phyloP scores from a whole-genome alignment of 2,888 invertebrate species.

The Nymphalis c-album region DNA sequence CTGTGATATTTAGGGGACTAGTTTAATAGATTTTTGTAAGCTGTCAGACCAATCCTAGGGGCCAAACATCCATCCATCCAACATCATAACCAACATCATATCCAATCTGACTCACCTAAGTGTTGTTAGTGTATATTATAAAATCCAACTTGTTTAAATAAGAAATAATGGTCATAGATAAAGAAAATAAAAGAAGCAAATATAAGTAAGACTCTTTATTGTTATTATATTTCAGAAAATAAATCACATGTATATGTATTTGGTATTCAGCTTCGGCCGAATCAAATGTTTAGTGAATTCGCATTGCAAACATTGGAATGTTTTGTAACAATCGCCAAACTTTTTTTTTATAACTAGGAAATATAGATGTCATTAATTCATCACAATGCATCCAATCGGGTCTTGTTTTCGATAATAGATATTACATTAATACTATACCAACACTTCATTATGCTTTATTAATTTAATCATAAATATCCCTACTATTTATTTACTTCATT shows the following conservation, averaged over 20 bases:
- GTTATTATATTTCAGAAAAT: slow-evolving; percentile 65
- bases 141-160: too few relatives aligned
- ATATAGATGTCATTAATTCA: slow-evolving; percentile 39
- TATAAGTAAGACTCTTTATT: slow-evolving; percentile 61
- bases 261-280: slow-evolving; percentile 73
- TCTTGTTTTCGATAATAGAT: background rate
- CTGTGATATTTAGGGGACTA: too few relatives aligned
- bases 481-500: slow-evolving; percentile 43
- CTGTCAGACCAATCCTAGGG: too few relatives aligned
- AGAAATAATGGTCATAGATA: background rate
- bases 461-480: slow-evolving; percentile 70
- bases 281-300: slow-evolving; percentile 49
- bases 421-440: slow-evolving; percentile 50
- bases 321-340: slow-evolving; percentile 45
- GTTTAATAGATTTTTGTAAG: too few relatives aligned
- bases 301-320: slow-evolving; percentile 66
- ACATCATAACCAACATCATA: too few relatives aligned
- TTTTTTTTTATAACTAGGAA: slow-evolving; percentile 7
- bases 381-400: background rate
- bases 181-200: slow-evolving; percentile 26
- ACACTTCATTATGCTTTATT: slow-evolving; percentile 55
- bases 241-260: slow-evolving; percentile 68
- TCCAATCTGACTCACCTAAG: too few relatives aligned
- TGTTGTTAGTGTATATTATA: too few relatives aligned
- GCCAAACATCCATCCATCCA: too few relatives aligned